Conservation (phyloP, 2,113 vertebrate genomes). For the Addax nasomaculatus region DNA sequence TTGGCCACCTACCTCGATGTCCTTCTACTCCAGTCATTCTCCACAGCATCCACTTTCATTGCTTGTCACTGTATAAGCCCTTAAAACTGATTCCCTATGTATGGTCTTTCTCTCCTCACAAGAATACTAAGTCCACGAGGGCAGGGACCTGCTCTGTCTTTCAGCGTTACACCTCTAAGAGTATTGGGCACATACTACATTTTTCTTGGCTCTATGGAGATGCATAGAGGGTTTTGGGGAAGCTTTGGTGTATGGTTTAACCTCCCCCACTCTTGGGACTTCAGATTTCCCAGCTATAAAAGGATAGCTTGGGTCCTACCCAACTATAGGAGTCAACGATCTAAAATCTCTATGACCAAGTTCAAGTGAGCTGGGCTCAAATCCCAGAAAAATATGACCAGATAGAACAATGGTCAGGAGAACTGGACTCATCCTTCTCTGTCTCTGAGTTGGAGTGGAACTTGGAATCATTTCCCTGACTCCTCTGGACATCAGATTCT, state of each 20-base stretch:
- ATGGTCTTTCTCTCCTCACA: background rate
- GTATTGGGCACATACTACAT: background rate
- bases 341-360: background rate
- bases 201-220: background rate
- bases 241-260: background rate
- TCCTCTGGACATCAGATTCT: background rate
- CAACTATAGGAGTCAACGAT: background rate
- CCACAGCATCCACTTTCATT: background rate
- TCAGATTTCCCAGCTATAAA: background rate
- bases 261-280: background rate
- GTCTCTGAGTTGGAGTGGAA: background rate
- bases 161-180: background rate
- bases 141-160: background rate
- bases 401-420: background rate
- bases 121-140: background rate
- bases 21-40: background rate
- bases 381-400: background rate
- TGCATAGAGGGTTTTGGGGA: background rate
- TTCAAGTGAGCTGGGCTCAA: background rate
- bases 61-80: background rate
- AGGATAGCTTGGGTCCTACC: background rate
- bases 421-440: background rate
- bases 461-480: background rate
- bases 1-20: background rate
- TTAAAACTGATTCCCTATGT: background rate